These are phyloP conservation scores for Pachyseris speciosa DNA, from an alignment of 64 coral and sea anemone species.

Conservation along the genomic window DNA sequence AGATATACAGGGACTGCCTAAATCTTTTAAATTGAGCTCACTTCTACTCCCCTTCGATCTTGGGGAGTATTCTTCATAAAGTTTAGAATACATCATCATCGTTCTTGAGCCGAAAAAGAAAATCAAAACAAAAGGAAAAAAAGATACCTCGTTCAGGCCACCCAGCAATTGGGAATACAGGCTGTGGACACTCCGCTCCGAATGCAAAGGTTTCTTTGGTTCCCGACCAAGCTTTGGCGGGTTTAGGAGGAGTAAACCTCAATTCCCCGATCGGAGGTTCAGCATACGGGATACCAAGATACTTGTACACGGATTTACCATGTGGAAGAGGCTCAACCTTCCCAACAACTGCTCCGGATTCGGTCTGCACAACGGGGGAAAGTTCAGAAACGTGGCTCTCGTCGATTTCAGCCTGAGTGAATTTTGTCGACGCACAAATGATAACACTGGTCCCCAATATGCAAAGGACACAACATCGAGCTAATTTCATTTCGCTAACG, in stretches of 20 bases:
- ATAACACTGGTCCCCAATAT: not conserved
- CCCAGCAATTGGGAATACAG: not conserved
- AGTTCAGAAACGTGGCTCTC: too few relatives aligned
- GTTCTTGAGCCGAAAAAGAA: not conserved
- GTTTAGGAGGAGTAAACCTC: constrained; percentile 30
- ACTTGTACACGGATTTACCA: constrained; percentile 23
- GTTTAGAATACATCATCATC: too few relatives aligned
- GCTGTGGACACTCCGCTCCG: not conserved
- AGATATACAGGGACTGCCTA: too few relatives aligned
- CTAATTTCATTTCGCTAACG: not conserved
- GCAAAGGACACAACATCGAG: not conserved
- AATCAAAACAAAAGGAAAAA: not conserved
- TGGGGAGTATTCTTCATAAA: not conserved
- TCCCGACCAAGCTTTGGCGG: not conserved
- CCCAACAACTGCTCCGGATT: constrained; percentile 20
- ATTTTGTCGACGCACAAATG: not conserved
- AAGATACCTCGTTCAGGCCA: not conserved
- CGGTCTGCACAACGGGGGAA: constrained; percentile 9
- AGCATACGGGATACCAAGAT: too few relatives aligned
- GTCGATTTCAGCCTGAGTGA: not conserved
- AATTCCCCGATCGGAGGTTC: constrained; percentile 27
- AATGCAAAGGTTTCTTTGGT: not conserved
- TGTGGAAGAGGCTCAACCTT: not conserved
- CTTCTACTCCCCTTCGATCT: not conserved
- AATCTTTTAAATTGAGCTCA: too few relatives aligned